phyloP scores from a whole-genome alignment of 2,113 vertebrate genomes.

The Nesoenas mayeri region DNA sequence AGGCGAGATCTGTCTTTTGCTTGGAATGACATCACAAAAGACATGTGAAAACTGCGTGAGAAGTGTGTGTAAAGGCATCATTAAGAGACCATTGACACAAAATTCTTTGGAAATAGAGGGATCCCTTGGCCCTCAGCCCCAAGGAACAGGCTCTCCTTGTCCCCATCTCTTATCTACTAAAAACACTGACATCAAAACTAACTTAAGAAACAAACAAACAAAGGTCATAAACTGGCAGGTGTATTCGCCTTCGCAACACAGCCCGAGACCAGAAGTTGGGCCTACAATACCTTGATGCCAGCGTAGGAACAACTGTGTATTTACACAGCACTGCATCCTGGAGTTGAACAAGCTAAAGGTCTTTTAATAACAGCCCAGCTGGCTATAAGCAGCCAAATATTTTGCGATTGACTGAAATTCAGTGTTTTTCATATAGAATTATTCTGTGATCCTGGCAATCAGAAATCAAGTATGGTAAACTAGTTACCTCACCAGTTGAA shows the following conservation, averaged over 20 bases:
- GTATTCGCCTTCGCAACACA: not conserved
- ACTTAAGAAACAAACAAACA: not conserved
- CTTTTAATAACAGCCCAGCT: not conserved
- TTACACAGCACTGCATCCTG: not conserved
- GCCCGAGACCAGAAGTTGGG: not conserved
- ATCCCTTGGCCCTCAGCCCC: not conserved
- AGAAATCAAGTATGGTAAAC: not conserved
- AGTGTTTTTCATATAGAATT: not conserved
- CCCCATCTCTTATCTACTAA: slow-evolving; percentile 8
- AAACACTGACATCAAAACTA: slow-evolving; percentile 15
- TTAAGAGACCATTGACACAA: not conserved
- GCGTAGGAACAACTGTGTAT: not conserved
- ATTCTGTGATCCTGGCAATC: not conserved
- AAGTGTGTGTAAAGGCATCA: not conserved
- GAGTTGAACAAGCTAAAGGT: not conserved
- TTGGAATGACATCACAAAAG: fast-evolving
- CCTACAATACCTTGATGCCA: not conserved
- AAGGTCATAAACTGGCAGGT: not conserved
- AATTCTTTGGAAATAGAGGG: not conserved
- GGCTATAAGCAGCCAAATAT: not conserved
- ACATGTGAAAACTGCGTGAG: not conserved
- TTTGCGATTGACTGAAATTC: not conserved
- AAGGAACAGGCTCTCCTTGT: not conserved
- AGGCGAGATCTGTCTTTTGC: not conserved
- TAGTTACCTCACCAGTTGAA: not conserved